A percentile compares a stretch with the other conserved stretches of the same genome.
Conservation (phyloP, 2,888 invertebrate species). For the Lasioglossum villosulum region DNA sequence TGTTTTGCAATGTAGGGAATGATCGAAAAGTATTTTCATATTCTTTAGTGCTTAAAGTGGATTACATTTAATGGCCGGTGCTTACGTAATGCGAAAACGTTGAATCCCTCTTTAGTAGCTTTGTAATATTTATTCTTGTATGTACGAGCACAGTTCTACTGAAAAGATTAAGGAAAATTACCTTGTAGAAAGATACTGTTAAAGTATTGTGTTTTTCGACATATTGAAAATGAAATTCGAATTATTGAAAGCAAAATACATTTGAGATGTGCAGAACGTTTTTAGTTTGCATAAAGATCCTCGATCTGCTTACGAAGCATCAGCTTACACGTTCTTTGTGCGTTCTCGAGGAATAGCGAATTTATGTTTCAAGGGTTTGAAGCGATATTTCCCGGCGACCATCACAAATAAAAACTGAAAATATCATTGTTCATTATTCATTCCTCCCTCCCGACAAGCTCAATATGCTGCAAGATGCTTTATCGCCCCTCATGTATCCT, state of each 20-base stretch:
- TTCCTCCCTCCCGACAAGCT: slow-evolving; percentile 1
- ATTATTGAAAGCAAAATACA: neutral
- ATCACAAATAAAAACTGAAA: neutral
- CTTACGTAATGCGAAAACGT: too few species aligned
- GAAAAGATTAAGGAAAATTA: neutral
- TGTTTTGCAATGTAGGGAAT: neutral
- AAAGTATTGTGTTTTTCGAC: neutral
- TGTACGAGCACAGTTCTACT: too few species aligned
- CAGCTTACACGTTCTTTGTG: neutral
- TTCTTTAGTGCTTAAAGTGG: neutral
- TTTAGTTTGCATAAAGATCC: too few species aligned
- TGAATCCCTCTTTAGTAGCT: neutral
- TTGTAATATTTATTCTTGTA: neutral
- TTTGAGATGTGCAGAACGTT: neutral
- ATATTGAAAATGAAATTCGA: neutral
- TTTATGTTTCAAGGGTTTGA: neutral
- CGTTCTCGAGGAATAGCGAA: neutral
- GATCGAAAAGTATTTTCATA: neutral
- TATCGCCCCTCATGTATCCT: neutral
- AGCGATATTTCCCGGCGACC: neutral
- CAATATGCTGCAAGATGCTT: neutral
- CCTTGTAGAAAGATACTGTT: neutral
- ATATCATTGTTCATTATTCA: neutral
- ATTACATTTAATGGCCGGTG: neutral
- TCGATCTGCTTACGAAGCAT: neutral